Evolutionary conservation across 2,888 invertebrate genomes (phyloP).

Genomic region (Habroteleia sp.): DNA sequence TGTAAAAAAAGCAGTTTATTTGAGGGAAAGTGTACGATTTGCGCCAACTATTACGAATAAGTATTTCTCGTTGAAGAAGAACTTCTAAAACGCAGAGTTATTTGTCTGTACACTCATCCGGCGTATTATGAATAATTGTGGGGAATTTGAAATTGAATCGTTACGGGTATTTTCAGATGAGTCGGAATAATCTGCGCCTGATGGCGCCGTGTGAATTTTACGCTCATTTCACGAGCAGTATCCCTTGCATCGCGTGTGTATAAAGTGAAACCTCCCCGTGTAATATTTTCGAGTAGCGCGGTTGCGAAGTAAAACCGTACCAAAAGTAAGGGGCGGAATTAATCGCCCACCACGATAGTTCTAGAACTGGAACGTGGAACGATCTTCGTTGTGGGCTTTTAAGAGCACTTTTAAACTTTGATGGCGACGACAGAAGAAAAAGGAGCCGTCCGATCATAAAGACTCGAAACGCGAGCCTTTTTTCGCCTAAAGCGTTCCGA

Average conservation of each 20-base stretch:
- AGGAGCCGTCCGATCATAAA: neutral
- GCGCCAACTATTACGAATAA: no score
- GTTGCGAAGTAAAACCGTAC: constrained; percentile 10
- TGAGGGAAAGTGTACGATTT: no score
- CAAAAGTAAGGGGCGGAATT: constrained; percentile 32
- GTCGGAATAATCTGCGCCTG: constrained; percentile 10
- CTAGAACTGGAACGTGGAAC: constrained; percentile 48
- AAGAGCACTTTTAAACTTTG: constrained; percentile 61
- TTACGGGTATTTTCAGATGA: neutral
- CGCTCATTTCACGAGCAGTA: constrained; percentile 24
- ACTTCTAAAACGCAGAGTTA: no score
- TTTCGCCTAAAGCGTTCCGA: neutral
- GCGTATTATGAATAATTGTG: no score
- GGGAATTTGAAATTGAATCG: no score
- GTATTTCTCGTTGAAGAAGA: no score
- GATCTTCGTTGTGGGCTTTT: constrained; percentile 49
- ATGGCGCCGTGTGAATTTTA: constrained; percentile 27
- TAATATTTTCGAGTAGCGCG: constrained; percentile 27
- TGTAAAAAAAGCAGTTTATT: no score
- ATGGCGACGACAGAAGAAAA: constrained; percentile 23
- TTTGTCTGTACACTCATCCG: no score
- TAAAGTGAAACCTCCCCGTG: constrained; percentile 20
- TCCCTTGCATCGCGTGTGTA: constrained; percentile 18
- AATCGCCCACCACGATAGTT: constrained; percentile 38
- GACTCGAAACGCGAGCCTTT: neutral